Base-by-base conservation (phyloP, 2,888 invertebrate genomes). In the Chaetogeoica ovagalla region DNA sequence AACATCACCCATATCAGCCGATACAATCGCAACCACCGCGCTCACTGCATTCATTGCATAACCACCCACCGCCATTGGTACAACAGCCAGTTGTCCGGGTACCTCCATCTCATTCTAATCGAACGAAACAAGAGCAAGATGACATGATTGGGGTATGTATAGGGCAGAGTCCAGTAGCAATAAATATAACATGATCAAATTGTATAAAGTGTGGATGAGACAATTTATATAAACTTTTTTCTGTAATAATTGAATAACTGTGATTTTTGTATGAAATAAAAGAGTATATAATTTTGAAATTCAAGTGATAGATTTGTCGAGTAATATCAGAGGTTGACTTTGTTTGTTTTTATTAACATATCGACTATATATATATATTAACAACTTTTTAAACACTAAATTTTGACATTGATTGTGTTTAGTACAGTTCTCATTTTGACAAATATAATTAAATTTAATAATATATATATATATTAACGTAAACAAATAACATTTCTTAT, bases 101-200 rank as follows among this genome's bases (percentile, higher is more conserved):
- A 19, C 79, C 70, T 48, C 71, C 70, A 6, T 69, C 69, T n/a
- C 71, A 79, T 79, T 62, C 79, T 3, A 79, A 79, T 71, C 79
- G 71, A 71, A 71, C 79, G 55, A 79, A 79, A 71, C 79, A 79
- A 79, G 79, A 79, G 39, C 79, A 71, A 79, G 79, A 79, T 71
- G 79, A 79, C 37, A 79, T 79, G 70, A 79, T 79, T 23, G 70
- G 79, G 70, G 79, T 79, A 63, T 79, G 79, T 79, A 79, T 79
- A 23, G 79, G 79, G n/a, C 79, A 79, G 65, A 79, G 79, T 71
- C 79, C 71, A 23, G 79, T 79, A 63, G 71, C 71, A 70, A 79
- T 79, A 79, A 71, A 79, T 13, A 79, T 79, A 65, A 71, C 79
- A 63, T 79, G 79, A 79, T 57, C 69, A 70, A 77, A 69, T 77